These are phyloP conservation scores for Leptinotarsa rubiginosa DNA, from an alignment of 2,888 invertebrate genomes.

Conservation along the genomic window DNA sequence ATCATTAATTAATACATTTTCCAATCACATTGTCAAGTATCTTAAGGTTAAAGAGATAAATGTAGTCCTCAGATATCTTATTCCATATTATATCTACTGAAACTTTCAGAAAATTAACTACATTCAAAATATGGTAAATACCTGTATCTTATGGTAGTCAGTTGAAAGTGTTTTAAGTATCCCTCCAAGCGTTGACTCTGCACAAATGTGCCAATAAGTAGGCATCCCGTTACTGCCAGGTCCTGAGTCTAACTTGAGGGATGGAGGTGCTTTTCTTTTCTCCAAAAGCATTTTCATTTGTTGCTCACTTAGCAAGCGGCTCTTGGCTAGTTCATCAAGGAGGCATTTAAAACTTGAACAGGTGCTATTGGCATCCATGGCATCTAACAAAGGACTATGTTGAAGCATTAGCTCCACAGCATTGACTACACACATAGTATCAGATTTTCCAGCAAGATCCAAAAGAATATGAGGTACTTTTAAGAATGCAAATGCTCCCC, in stretches of 20 bases:
- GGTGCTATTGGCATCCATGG: constrained; percentile 89
- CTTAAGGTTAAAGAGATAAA: too few relatives aligned
- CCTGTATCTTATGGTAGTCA: constrained; percentile 86
- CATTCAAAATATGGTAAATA: constrained; percentile 43
- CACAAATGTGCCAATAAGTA: constrained; percentile 80
- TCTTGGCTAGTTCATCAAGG: constrained; percentile 83
- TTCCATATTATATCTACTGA: background rate
- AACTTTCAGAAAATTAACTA: background rate
- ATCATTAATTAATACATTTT: too few relatives aligned
- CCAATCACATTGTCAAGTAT: too few relatives aligned
- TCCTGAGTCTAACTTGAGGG: constrained; percentile 69
- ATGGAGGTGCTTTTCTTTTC: constrained; percentile 67
- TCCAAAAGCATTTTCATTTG: constrained; percentile 79
- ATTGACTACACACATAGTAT: constrained; percentile 71
- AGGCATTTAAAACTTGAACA: constrained; percentile 89
- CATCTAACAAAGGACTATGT: constrained; percentile 86
- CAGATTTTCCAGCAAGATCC: constrained; percentile 57
- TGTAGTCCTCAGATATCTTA: background rate
- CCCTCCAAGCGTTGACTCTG: constrained; percentile 89
- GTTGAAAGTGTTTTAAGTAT: constrained; percentile 91
- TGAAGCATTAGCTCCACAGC: constrained; percentile 88
- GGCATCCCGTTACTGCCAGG: constrained; percentile 77
- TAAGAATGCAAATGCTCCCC: constrained; percentile 94
- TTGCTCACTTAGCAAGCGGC: constrained; percentile 82
- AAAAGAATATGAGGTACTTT: constrained; percentile 87